Conservation (phyloP, 2,797 vertebrate species). For the Rhyacichthys aspro region DNA sequence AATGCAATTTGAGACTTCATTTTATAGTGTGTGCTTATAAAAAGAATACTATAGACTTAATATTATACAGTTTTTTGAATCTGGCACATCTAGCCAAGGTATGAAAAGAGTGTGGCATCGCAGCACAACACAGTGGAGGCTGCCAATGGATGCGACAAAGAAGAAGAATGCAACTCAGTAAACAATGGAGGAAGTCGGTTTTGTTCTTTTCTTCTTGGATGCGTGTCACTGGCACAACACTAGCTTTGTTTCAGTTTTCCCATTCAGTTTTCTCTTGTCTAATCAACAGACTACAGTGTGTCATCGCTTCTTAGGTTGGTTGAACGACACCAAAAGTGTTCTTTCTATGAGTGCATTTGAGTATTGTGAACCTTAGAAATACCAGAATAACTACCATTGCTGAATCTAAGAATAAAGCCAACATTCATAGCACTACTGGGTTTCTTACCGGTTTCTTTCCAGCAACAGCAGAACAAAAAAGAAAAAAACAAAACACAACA, state of each 20-base stretch:
- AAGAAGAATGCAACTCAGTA: neutral
- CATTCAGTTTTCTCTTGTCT: neutral
- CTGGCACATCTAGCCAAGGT: neutral
- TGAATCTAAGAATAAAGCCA: no score
- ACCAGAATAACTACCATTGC: no score
- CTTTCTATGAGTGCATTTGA: no score
- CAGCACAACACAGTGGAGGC: neutral
- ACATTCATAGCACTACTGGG: no score
- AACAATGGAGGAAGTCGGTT: neutral
- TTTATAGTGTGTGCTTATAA: neutral
- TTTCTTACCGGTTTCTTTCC: no score
- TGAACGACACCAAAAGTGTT: no score
- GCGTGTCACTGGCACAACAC: neutral
- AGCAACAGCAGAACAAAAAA: no score
- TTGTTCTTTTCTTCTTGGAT: neutral
- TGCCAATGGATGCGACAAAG: neutral
- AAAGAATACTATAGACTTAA: neutral
- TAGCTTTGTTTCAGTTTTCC: no score
- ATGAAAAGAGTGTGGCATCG: conserved; percentile 3
- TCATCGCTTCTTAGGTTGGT: neutral
- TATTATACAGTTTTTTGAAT: neutral
- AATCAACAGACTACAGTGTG: neutral
- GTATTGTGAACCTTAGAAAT: no score
- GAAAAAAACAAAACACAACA: no score
- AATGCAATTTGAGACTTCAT: conserved; percentile 10